These are phyloP conservation scores for Schrankia costaestrigalis DNA, from an alignment of 2,888 invertebrate species.

Conservation along the genomic window DNA sequence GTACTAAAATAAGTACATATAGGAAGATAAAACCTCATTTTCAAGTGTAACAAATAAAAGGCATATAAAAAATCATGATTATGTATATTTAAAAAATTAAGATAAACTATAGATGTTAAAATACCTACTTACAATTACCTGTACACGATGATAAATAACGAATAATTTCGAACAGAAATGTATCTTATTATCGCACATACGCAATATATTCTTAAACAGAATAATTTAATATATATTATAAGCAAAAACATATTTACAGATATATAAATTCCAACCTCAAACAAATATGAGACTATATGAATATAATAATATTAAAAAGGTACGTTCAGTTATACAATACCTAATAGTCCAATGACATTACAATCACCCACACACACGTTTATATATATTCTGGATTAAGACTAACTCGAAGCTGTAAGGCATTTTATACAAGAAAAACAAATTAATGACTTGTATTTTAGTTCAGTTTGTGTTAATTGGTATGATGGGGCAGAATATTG, in stretches of 20 bases:
- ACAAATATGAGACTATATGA: constrained; percentile 44
- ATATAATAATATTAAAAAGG: constrained; percentile 53
- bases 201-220: constrained; percentile 50
- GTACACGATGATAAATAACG: constrained; percentile 74
- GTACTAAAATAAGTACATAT: no score
- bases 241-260: constrained; percentile 59
- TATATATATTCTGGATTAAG: constrained; percentile 31
- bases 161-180: constrained; percentile 56
- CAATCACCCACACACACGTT: constrained; percentile 45
- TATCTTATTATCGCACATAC: constrained; percentile 58
- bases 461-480: constrained; percentile 23
- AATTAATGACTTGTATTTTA: constrained; percentile 11
- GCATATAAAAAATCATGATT: constrained; percentile 67
- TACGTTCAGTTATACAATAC: constrained; percentile 53
- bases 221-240: constrained; percentile 44
- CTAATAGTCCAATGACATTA: constrained; percentile 49
- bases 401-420: constrained; percentile 37
- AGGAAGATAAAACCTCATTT: neutral
- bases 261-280: constrained; percentile 45
- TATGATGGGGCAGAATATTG: no score
- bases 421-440: constrained; percentile 27
- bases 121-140: constrained; percentile 76
- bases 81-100: constrained; percentile 78
- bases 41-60: constrained; percentile 40
- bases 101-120: constrained; percentile 61